Conservation (phyloP, 2,888 invertebrate genomes). For the Andrena trimmerana region DNA sequence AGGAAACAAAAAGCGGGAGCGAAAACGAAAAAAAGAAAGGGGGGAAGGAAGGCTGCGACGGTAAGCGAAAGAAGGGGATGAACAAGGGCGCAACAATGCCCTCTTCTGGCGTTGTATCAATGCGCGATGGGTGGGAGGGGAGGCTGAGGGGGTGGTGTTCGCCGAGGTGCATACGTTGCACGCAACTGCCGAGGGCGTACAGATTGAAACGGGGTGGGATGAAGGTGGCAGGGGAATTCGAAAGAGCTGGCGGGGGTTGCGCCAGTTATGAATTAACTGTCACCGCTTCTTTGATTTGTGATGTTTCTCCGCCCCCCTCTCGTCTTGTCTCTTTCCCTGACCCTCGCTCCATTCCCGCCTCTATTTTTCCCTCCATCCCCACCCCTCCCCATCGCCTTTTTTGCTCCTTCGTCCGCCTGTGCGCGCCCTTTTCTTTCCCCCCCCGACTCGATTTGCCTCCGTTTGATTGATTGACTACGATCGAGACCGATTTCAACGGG, state of each 20-base stretch:
- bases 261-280: slow-evolving; percentile 80
- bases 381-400: background rate
- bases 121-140: slow-evolving; percentile 16
- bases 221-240: slow-evolving; percentile 49
- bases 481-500: slow-evolving; percentile 67
- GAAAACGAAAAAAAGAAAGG: background rate
- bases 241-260: slow-evolving; percentile 64
- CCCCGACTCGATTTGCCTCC: slow-evolving; percentile 69
- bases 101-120: slow-evolving; percentile 31
- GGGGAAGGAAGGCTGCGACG: slow-evolving; percentile 19
- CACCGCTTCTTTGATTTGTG: slow-evolving; percentile 79
- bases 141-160: slow-evolving; percentile 21
- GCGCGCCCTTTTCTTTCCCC: slow-evolving; percentile 23
- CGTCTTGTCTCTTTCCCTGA: slow-evolving; percentile 29
- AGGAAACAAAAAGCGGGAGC: background rate
- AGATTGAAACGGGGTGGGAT: slow-evolving; percentile 72
- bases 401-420: background rate
- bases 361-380: background rate
- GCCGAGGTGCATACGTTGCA: slow-evolving; percentile 66
- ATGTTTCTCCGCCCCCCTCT: slow-evolving; percentile 53
- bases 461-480: slow-evolving; percentile 74
- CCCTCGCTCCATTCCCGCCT: background rate
- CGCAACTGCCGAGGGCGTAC: slow-evolving; percentile 71
- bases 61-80: slow-evolving; percentile 23
- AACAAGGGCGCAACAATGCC: slow-evolving; percentile 64